phyloP scores from a whole-genome alignment of 1,140 invertebrate genomes.

The Steinernema khuongi region DNA sequence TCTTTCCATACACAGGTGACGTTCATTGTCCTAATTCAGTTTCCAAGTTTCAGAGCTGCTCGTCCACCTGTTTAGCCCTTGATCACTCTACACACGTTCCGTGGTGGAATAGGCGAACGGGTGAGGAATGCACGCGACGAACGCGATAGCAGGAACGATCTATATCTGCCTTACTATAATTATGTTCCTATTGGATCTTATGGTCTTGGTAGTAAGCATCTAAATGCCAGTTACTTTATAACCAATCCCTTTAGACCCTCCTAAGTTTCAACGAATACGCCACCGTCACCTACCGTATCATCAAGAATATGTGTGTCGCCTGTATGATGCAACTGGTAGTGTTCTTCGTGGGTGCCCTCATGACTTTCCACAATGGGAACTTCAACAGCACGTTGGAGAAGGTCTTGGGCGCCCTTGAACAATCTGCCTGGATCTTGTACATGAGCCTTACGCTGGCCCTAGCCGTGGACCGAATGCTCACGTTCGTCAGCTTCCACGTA shows the following conservation, averaged over 20 bases:
- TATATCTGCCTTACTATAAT: background rate
- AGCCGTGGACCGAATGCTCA: background rate
- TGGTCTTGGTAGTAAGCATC: background rate
- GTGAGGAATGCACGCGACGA: too few species aligned
- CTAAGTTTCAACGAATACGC: background rate
- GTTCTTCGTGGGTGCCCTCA: background rate
- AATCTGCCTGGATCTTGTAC: background rate
- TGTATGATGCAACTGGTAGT: background rate
- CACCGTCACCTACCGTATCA: constrained; percentile 5
- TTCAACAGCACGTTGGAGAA: background rate
- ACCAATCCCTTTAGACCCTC: background rate
- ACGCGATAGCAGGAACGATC: background rate
- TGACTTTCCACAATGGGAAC: background rate
- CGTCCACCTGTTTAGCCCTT: too few species aligned
- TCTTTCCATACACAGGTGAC: too few species aligned
- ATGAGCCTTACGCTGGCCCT: background rate
- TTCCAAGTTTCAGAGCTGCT: too few species aligned
- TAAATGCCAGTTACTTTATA: background rate
- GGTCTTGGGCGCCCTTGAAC: background rate
- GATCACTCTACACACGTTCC: too few species aligned
- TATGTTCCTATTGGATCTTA: background rate
- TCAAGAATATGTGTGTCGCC: background rate
- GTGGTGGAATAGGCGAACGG: too few species aligned
- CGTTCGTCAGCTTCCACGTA: background rate
- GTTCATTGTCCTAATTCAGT: too few species aligned